Evolutionary conservation across 2,888 invertebrate species (phyloP), one percentile per base, ranked within the genome.

Genomic region (Nomada lathburiana): DNA sequence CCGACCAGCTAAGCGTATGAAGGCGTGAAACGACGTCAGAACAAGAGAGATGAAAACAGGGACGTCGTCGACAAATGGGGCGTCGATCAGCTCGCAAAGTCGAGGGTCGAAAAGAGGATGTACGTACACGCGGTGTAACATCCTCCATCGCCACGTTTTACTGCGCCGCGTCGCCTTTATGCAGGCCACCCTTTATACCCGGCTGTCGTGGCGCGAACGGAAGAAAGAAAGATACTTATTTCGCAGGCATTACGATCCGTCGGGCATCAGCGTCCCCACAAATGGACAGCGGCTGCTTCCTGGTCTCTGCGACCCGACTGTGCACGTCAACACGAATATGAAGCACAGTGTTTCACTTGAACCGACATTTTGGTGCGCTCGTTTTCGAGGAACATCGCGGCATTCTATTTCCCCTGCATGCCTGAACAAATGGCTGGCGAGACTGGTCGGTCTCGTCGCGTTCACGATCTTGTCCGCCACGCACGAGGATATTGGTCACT

Each of bases 81-180:
- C 59, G 63, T 18, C 77, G 75, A 81, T 76, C 73, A 26, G n/a
- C 57, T 44, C 57, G 26, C 13, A 50, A 50, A 57, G 23, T n/a
- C 29, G 69, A 20, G 29, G 29, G 7, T 18, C 50, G 52, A 50
- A 26, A 23, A 52, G 59, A 36, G 55, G 29, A 76, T 13, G n/a
- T 23, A 3, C 47, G 29, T 47, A 36, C 44, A 9, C 47, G 71
- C 69, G 64, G 73, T 79, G 80, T 87, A 86, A 89, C 88, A 88
- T 89, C 83, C 77, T 86, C 79, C 82, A 89, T 84, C 80, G 86
- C 88, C 85, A 80, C 88, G 83, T 89, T 89, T 89, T 88, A 86
- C 85, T 82, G 78, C 60, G 50, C 84, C 64, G 82, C 78, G 80
- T 84, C 86, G 88, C 83, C 88, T 88, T 83, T 85, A 88, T 71